Percentiles rank a stretch among this genome's conserved stretches.
phyloP scores from a whole-genome alignment of 2,888 invertebrate species.

The Hymenopus coronatus region DNA sequence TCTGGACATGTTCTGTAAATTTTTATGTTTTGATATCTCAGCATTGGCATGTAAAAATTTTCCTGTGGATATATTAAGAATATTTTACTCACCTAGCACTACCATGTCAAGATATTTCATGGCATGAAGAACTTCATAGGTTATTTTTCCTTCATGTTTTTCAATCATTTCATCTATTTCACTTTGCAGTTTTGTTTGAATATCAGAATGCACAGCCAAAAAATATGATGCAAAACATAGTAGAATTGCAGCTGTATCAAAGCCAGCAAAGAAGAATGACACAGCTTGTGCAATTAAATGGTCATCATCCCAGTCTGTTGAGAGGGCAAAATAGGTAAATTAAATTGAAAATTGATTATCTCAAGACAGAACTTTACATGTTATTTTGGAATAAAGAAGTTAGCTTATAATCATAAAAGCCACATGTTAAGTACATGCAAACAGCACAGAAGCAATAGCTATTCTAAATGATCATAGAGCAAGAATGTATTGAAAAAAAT shows the following conservation, averaged over 20 bases:
- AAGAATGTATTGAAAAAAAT: no score
- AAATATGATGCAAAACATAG: conserved; percentile 57
- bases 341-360: background rate
- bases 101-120: conserved; percentile 50
- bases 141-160: conserved; percentile 43
- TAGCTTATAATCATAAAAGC: no score
- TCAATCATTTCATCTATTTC: conserved; percentile 54
- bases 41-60: no score
- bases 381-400: no score
- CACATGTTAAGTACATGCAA: no score
- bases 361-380: no score
- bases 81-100: conserved; percentile 44
- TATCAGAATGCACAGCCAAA: conserved; percentile 56
- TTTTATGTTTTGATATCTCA: no score
- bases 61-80: conserved; percentile 34
- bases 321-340: background rate
- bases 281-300: conserved; percentile 58
- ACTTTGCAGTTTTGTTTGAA: conserved; percentile 53
- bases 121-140: conserved; percentile 43
- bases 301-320: conserved; percentile 46
- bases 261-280: conserved; percentile 55
- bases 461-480: no score
- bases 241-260: conserved; percentile 51
- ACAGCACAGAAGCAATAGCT: no score
- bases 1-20: no score